Evolutionary conservation across 1,140 invertebrate genomes (phyloP), one percentile per base, ranked within the genome.

Genomic region (Antheraea pernyi): DNA sequence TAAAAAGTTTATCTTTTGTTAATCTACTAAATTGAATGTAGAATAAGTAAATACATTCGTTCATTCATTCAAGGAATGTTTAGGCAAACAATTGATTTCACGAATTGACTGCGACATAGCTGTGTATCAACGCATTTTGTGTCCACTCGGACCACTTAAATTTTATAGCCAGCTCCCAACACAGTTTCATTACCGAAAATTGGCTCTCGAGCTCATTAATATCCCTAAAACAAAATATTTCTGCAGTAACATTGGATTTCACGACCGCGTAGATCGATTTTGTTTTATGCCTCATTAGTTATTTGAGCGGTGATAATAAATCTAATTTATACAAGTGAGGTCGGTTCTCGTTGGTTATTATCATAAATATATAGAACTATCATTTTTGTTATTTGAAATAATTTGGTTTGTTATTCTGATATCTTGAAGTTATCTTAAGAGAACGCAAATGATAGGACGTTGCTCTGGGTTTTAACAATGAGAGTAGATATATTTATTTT

Each of bases 161-260:
- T 73, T 73, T 73, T 73, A 73, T 73, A 59, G 65, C 65, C 62
- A 42, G 46, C 63, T 30, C 66, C 48, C 66, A 72, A 72, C 70
- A 69, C 59, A 65, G 64, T 42, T 73, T 73, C 65, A 69, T 69
- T 73, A 69, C 67, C 59, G 70, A 68, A 68, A 69, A 66, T 53
- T 67, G 67, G 63, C 64, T 63, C 58, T 46, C 11, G 68, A 36
- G 19, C 59, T 69, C 59, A 65, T 72, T 72, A 72, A 68, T 68
- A 53, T 39, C 59, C 59, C 59, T 59, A 67, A 67, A 19, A 72
- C 63, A 65, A 36, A 53, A 37, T 9, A 46, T 61, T 18, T 62
- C 30, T 68, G 37, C 37, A 59, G 53, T 68, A 68, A 71, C 19
- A 61, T 36, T 61, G 65, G 53, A 46, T 71, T 68, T 72, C 60